These are phyloP conservation scores for Protaetia brevitarsis DNA, from an alignment of 1,140 invertebrate species.

Conservation along the genomic window DNA sequence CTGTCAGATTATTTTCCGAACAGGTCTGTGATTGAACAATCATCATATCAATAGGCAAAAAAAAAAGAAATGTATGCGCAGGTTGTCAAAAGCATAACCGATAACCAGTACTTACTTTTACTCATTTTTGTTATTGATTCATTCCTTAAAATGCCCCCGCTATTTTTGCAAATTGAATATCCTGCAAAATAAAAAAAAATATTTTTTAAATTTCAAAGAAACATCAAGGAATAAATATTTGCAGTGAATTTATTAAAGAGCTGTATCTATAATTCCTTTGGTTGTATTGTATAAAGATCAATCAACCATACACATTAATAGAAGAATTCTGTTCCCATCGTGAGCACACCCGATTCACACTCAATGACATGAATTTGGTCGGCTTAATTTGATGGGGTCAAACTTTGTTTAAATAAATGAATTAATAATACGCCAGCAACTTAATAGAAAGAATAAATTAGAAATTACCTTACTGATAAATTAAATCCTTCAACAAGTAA, in stretches of 20 bases:
- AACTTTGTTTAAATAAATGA: not conserved
- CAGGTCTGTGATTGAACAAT: constrained; percentile 36
- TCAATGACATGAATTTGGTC: not conserved
- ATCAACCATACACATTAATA: constrained; percentile 13
- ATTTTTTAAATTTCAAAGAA: no score
- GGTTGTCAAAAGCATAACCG: no score
- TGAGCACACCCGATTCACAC: constrained; percentile 2
- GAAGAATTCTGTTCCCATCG: constrained; percentile 1
- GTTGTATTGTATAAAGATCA: not conserved
- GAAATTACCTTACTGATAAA: not conserved
- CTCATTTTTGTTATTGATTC: no score
- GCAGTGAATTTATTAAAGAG: not conserved
- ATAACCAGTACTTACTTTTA: no score
- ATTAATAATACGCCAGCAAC: not conserved
- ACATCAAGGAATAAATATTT: no score
- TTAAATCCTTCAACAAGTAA: no score
- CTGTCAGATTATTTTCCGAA: constrained; percentile 25
- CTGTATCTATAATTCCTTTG: constrained; percentile 11
- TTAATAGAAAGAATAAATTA: no score
- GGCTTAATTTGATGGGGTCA: constrained; percentile 12
- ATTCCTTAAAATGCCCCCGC: no score
- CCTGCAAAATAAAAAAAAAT: not conserved
- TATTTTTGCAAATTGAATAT: no score
- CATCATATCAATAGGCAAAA: constrained; percentile 27
- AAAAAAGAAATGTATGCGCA: no score